phyloP scores from a whole-genome alignment of 2,797 vertebrate species.

The Xerus rutilus region DNA sequence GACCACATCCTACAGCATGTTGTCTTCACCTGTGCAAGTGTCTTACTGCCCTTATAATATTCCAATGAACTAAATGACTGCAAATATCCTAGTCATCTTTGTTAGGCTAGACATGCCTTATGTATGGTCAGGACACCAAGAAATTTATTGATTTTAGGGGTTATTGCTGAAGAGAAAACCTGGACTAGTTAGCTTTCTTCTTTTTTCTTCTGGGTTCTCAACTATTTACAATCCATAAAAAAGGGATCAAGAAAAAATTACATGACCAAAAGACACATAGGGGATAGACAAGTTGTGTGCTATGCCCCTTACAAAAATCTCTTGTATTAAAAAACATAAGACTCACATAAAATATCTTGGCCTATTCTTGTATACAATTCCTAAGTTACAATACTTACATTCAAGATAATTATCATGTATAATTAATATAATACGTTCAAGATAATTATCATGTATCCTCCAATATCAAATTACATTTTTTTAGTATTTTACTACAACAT shows the following conservation, averaged over 20 bases:
- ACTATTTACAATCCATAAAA: not conserved
- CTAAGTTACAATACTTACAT: not conserved
- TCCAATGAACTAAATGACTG: not conserved
- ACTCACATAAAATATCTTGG: not conserved
- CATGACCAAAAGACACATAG: not conserved
- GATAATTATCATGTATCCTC: not conserved
- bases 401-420: not conserved
- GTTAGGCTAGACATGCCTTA: not conserved
- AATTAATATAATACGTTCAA: not conserved
- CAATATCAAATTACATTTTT: not conserved
- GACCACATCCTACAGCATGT: not conserved
- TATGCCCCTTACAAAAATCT: not conserved
- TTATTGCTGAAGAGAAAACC: not conserved
- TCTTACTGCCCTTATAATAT: not conserved
- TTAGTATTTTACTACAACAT: not conserved
- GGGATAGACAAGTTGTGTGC: not conserved
- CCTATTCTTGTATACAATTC: not conserved
- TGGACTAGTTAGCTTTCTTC: not conserved
- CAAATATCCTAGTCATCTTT: not conserved
- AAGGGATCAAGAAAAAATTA: not conserved
- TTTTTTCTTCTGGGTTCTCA: not conserved
- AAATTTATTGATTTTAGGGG: not conserved
- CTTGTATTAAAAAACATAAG: not conserved
- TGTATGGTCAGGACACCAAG: not conserved
- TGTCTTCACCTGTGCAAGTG: not conserved